Evolutionary conservation across 2,113 vertebrate species (phyloP).

Genomic region (Charadrius vociferus): DNA sequence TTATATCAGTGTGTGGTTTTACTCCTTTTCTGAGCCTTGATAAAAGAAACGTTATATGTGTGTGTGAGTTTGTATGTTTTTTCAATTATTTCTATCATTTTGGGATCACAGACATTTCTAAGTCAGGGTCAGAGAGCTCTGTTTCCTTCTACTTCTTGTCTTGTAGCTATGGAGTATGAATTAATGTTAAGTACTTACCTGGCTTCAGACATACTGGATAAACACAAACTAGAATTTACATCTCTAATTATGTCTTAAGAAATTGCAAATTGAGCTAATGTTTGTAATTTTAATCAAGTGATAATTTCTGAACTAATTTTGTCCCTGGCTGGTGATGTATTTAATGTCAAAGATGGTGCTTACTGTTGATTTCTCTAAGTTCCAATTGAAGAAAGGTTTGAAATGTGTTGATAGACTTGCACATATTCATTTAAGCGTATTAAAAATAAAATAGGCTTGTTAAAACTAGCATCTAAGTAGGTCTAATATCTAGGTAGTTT

Average conservation of each 20-base stretch:
- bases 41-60: background rate
- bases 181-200: background rate
- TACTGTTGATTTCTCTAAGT: background rate
- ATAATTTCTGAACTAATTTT: slow-evolving; percentile 44
- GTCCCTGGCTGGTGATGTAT: background rate
- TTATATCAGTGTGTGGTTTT: background rate
- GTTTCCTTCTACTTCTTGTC: background rate
- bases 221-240: background rate
- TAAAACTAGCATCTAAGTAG: slow-evolving; percentile 1
- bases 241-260: background rate
- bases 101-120: background rate
- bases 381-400: background rate
- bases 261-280: background rate
- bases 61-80: rapidly evolving
- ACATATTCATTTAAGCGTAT: background rate
- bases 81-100: background rate
- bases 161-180: background rate
- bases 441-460: background rate
- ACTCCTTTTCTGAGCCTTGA: background rate
- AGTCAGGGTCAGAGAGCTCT: background rate
- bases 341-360: background rate
- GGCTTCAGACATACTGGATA: background rate
- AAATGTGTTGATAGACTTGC: slow-evolving; percentile 25
- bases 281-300: slow-evolving; percentile 52
- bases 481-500: background rate